Evolutionary conservation across 2,113 vertebrate genomes (phyloP).

Genomic region (Saguinus midas): DNA sequence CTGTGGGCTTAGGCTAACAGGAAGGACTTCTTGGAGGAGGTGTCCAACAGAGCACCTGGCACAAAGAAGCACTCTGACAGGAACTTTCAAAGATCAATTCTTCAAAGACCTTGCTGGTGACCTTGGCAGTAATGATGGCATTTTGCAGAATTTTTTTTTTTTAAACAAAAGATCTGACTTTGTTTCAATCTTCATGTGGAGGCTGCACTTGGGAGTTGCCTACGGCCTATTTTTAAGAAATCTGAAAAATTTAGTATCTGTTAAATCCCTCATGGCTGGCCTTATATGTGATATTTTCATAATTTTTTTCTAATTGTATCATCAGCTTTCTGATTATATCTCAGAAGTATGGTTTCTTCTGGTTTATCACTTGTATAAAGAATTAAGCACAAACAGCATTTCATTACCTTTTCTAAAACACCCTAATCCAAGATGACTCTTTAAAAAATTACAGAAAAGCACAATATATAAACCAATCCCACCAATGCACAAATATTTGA

Average conservation of each 20-base stretch:
- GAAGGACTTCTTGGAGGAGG: not conserved
- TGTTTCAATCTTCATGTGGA: not conserved
- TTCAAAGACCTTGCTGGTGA: not conserved
- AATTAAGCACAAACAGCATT: not conserved
- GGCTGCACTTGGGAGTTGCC: not conserved
- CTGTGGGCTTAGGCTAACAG: not conserved
- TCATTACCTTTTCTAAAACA: not conserved
- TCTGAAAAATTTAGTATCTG: not conserved
- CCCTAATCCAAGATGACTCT: not conserved
- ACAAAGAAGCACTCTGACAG: accelerated
- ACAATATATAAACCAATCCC: not conserved
- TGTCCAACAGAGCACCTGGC: accelerated
- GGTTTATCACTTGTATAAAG: not conserved
- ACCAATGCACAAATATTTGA: not conserved
- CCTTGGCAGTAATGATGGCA: accelerated
- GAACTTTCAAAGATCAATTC: not conserved
- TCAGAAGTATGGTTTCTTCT: not conserved
- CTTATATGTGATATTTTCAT: not conserved
- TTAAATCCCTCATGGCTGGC: not conserved
- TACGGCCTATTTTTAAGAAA: not conserved
- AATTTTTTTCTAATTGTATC: not conserved
- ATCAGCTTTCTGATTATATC: not conserved
- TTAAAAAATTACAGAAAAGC: not conserved
- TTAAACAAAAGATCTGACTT: not conserved
- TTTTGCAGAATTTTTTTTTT: not conserved